Evolutionary conservation across 2,113 vertebrate genomes (phyloP).

Genomic region (Tonatia bakeri): DNA sequence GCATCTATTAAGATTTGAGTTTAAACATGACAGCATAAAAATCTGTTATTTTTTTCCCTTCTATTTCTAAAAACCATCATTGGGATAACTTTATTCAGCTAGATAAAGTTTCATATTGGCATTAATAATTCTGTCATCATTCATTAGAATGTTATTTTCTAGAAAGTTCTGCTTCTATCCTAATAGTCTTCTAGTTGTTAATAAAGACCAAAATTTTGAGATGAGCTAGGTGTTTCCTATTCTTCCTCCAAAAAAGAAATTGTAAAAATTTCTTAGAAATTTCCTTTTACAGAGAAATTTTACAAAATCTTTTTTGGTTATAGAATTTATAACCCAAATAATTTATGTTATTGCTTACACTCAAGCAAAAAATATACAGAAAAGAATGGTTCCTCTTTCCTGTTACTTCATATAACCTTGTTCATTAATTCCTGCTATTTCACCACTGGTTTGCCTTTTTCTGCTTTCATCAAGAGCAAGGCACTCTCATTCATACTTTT

Average conservation of each 20-base stretch:
- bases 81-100: not conserved
- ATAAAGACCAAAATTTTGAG: not conserved
- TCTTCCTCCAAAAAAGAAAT: not conserved
- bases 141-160: not conserved
- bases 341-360: not conserved
- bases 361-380: not conserved
- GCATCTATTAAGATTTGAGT: not conserved
- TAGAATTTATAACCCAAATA: not conserved
- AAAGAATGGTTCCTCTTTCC: not conserved
- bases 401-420: not conserved
- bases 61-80: not conserved
- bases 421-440: not conserved
- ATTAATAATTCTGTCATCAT: not conserved
- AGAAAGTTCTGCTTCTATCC: not conserved
- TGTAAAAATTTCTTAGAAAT: not conserved
- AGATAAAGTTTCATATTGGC: not conserved
- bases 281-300: not conserved
- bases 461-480: not conserved
- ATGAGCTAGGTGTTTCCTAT: not conserved
- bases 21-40: not conserved
- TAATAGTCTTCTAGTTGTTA: not conserved
- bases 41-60: not conserved
- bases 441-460: not conserved
- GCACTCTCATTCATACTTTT: not conserved
- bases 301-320: no score